These are phyloP conservation scores for Chelidonichthys spinosus DNA, from an alignment of 2,797 vertebrate species.

Conservation along the genomic window DNA sequence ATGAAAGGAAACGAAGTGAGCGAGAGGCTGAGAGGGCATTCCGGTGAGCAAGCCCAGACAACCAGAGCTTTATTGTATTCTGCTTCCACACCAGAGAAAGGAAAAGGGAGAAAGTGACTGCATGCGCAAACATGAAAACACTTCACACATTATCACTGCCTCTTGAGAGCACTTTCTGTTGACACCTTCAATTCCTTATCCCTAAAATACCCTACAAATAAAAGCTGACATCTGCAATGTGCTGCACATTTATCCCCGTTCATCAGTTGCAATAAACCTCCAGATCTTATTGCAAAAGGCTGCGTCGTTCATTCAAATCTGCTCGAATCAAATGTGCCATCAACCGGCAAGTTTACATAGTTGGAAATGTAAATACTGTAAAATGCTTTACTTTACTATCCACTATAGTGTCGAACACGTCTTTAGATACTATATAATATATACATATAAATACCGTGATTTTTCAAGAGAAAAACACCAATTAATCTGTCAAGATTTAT, in stretches of 20 bases:
- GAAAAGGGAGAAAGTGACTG: constrained; percentile 62
- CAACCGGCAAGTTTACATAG: not conserved
- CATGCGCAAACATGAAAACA: constrained; percentile 68
- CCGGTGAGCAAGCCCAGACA: constrained; percentile 81
- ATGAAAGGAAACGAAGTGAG: constrained; percentile 75
- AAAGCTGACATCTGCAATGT: constrained; percentile 39
- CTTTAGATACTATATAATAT: too few species aligned
- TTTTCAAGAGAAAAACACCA: not conserved
- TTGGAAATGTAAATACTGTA: not conserved
- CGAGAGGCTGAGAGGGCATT: constrained; percentile 77
- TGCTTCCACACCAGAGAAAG: constrained; percentile 56
- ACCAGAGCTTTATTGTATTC: constrained; percentile 68
- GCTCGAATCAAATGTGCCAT: not conserved
- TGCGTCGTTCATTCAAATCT: constrained; percentile 18
- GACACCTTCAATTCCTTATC: constrained; percentile 61
- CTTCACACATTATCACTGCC: constrained; percentile 60
- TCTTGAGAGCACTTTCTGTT: constrained; percentile 51
- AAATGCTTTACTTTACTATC: constrained; percentile 10
- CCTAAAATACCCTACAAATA: constrained; percentile 42
- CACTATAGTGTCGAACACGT: too few species aligned
- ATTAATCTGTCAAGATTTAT: not conserved
- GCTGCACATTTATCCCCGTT: constrained; percentile 17
- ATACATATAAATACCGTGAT: not conserved
- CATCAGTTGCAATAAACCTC: constrained; percentile 8
- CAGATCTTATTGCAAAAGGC: constrained; percentile 5